Evolutionary conservation across 2,888 invertebrate species (phyloP).

Genomic region (Rhagium mordax): DNA sequence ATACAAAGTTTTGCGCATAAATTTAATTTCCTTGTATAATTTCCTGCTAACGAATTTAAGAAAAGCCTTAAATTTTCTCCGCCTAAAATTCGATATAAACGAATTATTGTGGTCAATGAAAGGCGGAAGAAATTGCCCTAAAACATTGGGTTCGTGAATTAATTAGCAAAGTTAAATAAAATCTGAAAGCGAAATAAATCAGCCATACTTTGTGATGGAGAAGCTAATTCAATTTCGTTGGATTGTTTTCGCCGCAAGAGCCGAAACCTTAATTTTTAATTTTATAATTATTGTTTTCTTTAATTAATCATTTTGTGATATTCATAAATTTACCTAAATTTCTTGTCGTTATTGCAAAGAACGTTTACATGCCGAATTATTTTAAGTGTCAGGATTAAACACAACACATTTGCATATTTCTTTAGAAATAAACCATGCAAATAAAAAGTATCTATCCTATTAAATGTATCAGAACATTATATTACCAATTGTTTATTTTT

Average conservation of each 20-base stretch:
- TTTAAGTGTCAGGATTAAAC: too few relatives aligned
- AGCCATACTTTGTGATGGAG: background rate
- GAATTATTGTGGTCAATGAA: slow-evolving; percentile 12
- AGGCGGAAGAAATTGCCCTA: slow-evolving; percentile 9
- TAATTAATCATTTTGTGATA: background rate
- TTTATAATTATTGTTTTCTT: background rate
- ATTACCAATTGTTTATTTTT: too few relatives aligned
- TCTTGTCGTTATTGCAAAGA: too few relatives aligned
- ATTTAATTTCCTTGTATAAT: background rate
- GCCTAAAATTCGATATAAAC: background rate
- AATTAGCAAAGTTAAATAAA: slow-evolving; percentile 5
- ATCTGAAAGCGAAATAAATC: background rate
- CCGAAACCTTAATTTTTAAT: background rate
- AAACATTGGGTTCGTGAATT: background rate
- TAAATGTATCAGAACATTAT: too few relatives aligned
- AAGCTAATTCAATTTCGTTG: background rate
- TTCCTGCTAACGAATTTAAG: background rate
- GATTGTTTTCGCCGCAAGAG: background rate
- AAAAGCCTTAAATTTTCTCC: background rate
- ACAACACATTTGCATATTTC: too few relatives aligned
- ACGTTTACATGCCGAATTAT: too few relatives aligned
- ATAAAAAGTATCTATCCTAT: too few relatives aligned
- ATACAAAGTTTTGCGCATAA: background rate
- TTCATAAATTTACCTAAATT: background rate
- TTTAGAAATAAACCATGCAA: too few relatives aligned